Conservation (phyloP, 1,140 invertebrate species). For the Drosophila miranda region DNA sequence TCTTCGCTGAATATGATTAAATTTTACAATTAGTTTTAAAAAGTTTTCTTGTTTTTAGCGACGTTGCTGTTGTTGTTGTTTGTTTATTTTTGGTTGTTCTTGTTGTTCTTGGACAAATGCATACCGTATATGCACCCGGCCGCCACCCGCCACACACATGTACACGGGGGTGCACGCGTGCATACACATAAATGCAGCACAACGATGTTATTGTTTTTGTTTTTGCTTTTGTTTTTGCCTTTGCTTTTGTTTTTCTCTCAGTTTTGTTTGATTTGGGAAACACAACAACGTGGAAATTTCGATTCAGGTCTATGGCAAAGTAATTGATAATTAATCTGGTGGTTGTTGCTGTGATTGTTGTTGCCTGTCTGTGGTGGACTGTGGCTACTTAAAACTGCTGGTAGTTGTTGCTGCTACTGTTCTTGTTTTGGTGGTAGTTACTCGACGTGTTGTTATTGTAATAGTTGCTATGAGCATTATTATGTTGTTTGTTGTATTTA, state of each 20-base stretch:
- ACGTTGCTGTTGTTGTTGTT: slow-evolving; percentile 66
- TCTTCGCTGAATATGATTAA: too few species aligned
- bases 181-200: slow-evolving; percentile 52
- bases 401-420: slow-evolving; percentile 81
- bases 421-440: slow-evolving; percentile 80
- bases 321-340: slow-evolving; percentile 26
- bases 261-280: slow-evolving; percentile 58
- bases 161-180: slow-evolving; percentile 7
- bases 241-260: slow-evolving; percentile 81
- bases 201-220: slow-evolving; percentile 26
- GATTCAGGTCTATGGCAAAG: slow-evolving; percentile 54
- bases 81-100: slow-evolving; percentile 37
- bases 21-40: slow-evolving; percentile 17
- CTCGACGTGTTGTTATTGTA: slow-evolving; percentile 77
- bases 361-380: slow-evolving; percentile 43
- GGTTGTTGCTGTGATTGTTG: slow-evolving; percentile 49
- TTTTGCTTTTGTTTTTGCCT: slow-evolving; percentile 15
- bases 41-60: slow-evolving; percentile 81
- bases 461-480: slow-evolving; percentile 79
- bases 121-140: slow-evolving; percentile 11
- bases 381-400: slow-evolving; percentile 73
- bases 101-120: slow-evolving; percentile 39
- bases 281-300: slow-evolving; percentile 67
- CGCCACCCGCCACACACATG: slow-evolving; percentile 13
- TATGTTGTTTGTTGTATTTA: slow-evolving; percentile 85